Evolutionary conservation across 2,113 vertebrate species (phyloP), one percentile per base, ranked within the genome.

Genomic region (Ceyx margarethae): DNA sequence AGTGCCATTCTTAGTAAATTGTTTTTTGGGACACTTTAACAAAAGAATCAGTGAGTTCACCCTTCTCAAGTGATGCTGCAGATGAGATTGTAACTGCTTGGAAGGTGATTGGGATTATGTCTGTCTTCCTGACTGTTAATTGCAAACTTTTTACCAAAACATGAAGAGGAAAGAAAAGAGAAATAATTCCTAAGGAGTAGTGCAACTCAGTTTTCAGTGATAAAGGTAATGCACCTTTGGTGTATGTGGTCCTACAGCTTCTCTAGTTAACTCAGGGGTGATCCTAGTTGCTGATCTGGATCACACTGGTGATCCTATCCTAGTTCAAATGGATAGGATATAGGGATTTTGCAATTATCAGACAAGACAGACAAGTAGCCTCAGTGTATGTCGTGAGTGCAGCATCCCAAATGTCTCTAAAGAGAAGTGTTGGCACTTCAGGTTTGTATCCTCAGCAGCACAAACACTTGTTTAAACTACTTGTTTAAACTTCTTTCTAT

Each of bases 1-100:
- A 62, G 50, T n/a, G 26, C 7, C 5, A 0, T 64, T 78, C 18
- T 14, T 46, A 46, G 29, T 72, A n/a, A 84, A 64, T 31, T 81
- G 22, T 13, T 87, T 45, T 60, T 80, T 1, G 1, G 51, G 31
- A 17, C 68, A 42, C 54, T 80, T 75, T 68, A 50, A 43, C 16
- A 31, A 57, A 56, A 62, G 48, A 64, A n/a, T 40, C 0, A 0
- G 10, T 37, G 74, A 67, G 33, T 51, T 54, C 3, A 0, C 8
- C 16, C 22, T 48, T 16, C 18, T 8, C 28, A 35, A 26, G 58
- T 25, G 42, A 65, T 78, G 25, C 16, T 1, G 0, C 8, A 2
- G 48, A 81, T 58, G 48, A 64, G 40, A 16, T 54, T 61, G 14
- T 68, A 33, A 50, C 31, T 81, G 16, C 5, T 82, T 66, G 50